Evolutionary conservation across 1,140 invertebrate genomes (phyloP), one percentile per base, ranked within the genome.

Genomic region (Leptonema lineaticorne): DNA sequence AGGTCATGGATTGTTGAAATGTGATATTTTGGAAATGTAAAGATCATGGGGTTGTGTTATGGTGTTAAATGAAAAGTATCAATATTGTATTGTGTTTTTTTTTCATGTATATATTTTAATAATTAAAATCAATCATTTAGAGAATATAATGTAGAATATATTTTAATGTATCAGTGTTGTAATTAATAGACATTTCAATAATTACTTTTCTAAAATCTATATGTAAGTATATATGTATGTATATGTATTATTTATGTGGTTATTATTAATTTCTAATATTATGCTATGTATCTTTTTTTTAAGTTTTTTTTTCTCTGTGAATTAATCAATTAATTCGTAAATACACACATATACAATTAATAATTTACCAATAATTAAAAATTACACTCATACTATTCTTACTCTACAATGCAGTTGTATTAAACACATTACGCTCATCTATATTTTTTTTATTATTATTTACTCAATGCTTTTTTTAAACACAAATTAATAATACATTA

Each of bases 131-230:
- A 53, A 72, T 72, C 62, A 63, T 63, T 72, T 69, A 72, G 50
- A 68, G 68, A 62, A 69, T 69, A 72, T 72, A 72, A 69, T 72
- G 70, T 69, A 65, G 62, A 69, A 68, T 62, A 68, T 69, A 14
- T 14, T 41, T 14, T 41, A 3, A 69, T 72, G 70, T 72, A 63
- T 63, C 28, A 65, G 70, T 72, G 70, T 72, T 33, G 24, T 69
- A 63, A n/a, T n/a, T n/a, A n/a, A 68, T 45, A 62, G 66, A 69
- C 63, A 69, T 30, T 63, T 16, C 58, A 37, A 27, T 28, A 22
- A 58, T 28, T 58, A 22, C n/a, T 22, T 30, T 26, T 26, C 16
- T 30, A 30, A 30, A 30, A 22, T 41, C 26, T 3, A 58, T 58
- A 20, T 53, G n/a, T n/a, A n/a, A n/a, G n/a, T n/a, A n/a, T n/a